Conservation (phyloP, 2,797 vertebrate species). For the Notolepis coatsorum region DNA sequence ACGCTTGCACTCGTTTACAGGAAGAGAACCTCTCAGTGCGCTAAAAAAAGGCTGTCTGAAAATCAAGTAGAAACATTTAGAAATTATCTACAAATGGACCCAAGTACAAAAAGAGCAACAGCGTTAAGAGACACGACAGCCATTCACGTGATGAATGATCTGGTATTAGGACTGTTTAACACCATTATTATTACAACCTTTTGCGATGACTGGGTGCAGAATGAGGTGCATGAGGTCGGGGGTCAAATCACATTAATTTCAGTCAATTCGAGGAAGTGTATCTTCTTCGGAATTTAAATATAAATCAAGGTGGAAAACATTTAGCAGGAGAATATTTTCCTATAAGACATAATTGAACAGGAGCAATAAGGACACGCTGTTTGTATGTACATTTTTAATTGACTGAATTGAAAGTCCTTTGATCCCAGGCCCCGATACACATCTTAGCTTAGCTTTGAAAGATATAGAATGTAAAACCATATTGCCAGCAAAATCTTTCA, state of each 20-base stretch:
- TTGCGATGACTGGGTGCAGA: background rate
- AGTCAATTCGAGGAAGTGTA: too few relatives aligned
- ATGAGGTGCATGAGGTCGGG: background rate
- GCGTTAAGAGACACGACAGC: constrained; percentile 64
- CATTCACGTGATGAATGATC: constrained; percentile 69
- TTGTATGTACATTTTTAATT: too few relatives aligned
- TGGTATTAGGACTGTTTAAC: constrained; percentile 51
- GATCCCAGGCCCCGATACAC: too few relatives aligned
- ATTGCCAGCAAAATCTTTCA: constrained; percentile 37
- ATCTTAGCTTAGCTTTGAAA: constrained; percentile 27
- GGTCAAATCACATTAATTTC: too few relatives aligned
- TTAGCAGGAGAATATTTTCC: too few relatives aligned
- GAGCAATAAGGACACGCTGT: too few relatives aligned
- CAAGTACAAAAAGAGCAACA: constrained; percentile 91
- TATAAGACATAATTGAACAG: too few relatives aligned
- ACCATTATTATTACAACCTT: constrained; percentile 29
- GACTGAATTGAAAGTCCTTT: too few relatives aligned
- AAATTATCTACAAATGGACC: constrained; percentile 96
- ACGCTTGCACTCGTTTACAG: constrained; percentile 81
- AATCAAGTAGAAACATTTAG: constrained; percentile 97
- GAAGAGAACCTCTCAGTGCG: constrained; percentile 89
- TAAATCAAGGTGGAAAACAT: too few relatives aligned
- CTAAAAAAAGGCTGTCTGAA: constrained; percentile 92
- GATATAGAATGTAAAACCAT: constrained; percentile 48
- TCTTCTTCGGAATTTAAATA: too few relatives aligned